phyloP scores from a whole-genome alignment of 2,113 vertebrate genomes.

The Cryptotis parvus region DNA sequence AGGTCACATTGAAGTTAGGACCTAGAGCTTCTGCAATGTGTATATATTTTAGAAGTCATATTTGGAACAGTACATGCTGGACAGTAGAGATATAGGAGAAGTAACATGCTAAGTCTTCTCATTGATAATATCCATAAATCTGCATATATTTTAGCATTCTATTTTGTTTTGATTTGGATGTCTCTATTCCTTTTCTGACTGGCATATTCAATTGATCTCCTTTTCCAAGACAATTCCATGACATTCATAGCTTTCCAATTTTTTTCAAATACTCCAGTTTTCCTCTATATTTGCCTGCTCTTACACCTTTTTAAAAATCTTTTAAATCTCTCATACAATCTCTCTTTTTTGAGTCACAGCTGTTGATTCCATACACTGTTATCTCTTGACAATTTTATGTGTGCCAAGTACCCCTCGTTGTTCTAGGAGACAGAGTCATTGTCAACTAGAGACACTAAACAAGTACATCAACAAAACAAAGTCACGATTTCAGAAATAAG shows the following conservation, averaged over 20 bases:
- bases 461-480: conserved; percentile 45
- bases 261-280: conserved; percentile 30
- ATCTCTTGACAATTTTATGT: not conserved
- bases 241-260: conserved; percentile 42
- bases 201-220: conserved; percentile 58
- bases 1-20: conserved; percentile 65
- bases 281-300: conserved; percentile 27
- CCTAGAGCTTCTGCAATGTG: conserved; percentile 69
- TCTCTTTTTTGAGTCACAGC: not conserved
- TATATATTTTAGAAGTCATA: conserved; percentile 74
- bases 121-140: conserved; percentile 73
- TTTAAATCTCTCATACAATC: not conserved
- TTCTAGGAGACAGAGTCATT: conserved; percentile 37
- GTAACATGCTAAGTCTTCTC: conserved; percentile 79
- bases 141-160: conserved; percentile 67
- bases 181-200: conserved; percentile 63
- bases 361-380: conserved; percentile 22
- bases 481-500: conserved; percentile 1
- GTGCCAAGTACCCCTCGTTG: not conserved
- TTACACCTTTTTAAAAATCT: not conserved
- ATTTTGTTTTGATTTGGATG: conserved; percentile 71
- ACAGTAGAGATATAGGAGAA: conserved; percentile 75
- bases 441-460: conserved; percentile 12
- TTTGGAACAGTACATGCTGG: conserved; percentile 77
- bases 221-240: not conserved